These are phyloP conservation scores for Siniperca knerii DNA, from an alignment of 2,113 vertebrate species.

Conservation along the genomic window DNA sequence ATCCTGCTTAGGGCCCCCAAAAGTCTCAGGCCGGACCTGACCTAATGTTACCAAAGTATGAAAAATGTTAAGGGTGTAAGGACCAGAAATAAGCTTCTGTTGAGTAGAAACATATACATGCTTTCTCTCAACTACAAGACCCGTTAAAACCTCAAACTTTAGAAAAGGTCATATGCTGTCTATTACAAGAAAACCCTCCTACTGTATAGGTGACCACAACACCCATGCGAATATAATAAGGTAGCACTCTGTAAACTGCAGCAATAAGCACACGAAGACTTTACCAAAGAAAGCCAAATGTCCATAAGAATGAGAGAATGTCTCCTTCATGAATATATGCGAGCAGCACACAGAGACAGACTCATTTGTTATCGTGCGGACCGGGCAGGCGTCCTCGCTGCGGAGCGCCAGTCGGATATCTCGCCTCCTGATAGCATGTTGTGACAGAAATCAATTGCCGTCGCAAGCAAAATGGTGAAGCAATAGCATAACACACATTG, in stretches of 20 bases:
- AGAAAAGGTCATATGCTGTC: not conserved
- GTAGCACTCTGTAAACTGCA: not conserved
- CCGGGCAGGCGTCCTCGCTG: slow-evolving; percentile 31
- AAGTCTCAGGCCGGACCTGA: too few relatives aligned
- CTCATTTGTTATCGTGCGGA: slow-evolving; percentile 15
- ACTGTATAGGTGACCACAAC: not conserved
- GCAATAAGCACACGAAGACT: too few relatives aligned
- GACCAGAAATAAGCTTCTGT: not conserved
- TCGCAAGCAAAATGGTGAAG: slow-evolving; percentile 78
- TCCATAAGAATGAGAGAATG: not conserved
- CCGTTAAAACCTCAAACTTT: not conserved
- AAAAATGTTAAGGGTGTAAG: not conserved
- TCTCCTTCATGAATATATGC: slow-evolving; percentile 9
- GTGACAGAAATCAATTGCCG: slow-evolving; percentile 52
- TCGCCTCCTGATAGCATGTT: slow-evolving; percentile 47
- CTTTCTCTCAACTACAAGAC: not conserved
- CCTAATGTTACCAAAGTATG: not conserved
- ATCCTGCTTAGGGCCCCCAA: too few relatives aligned
- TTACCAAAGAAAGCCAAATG: not conserved
- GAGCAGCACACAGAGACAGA: not conserved
- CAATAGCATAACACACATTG: slow-evolving; percentile 74
- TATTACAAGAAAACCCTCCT: not conserved
- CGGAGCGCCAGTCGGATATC: slow-evolving; percentile 20
- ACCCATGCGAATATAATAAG: not conserved
- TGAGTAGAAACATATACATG: not conserved